Base-by-base conservation (phyloP, 1,140 invertebrate genomes). In the Drosophila ficusphila region DNA sequence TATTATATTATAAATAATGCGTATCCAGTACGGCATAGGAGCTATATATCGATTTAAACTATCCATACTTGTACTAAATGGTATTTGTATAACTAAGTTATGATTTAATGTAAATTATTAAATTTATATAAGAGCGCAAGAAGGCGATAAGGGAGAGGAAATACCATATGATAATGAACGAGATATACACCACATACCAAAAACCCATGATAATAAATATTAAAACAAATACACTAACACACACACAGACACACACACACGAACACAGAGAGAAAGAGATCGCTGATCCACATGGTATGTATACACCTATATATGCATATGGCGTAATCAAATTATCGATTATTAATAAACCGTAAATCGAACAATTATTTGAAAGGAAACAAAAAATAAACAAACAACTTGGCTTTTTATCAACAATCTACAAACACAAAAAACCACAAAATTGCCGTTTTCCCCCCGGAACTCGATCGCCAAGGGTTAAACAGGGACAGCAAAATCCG, bases 301-400 rank as follows among this genome's bases (percentile, higher is more conserved):
- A 70, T 57, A 82, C 76, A 70, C 27, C 67, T 44, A 71, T 60
- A 70, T 85, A 79, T 83, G 68, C 75, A 86, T 86, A 88, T 82
- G 77, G 73, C 75, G 74, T 88, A 86, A 88, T 77, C 72, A 77
- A 78, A 86, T 86, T 77, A 86, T 88, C 82, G 77, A 86, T 88
- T 86, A 86, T 86, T 76, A 83, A 85, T 79, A 85, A 85, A 81
- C 65, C 38, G 34, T 51, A 68, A 68, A 71, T 58, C 42, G 67
- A 44, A 70, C 52, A 65, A 79, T 76, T 85, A 79, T 85, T 76
- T 76, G 70, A 83, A 83, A 61, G 31, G 39, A 67, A 52, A 61
- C 49, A 12, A 34, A 29, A 48, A 56, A 25, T n/a, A 16, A 12
- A 34, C 21, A 48, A 56, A 25, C 14, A 16, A 29, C 16, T 9